Conservation (phyloP, 2,888 invertebrate species). For the Alloplasta piceator region DNA sequence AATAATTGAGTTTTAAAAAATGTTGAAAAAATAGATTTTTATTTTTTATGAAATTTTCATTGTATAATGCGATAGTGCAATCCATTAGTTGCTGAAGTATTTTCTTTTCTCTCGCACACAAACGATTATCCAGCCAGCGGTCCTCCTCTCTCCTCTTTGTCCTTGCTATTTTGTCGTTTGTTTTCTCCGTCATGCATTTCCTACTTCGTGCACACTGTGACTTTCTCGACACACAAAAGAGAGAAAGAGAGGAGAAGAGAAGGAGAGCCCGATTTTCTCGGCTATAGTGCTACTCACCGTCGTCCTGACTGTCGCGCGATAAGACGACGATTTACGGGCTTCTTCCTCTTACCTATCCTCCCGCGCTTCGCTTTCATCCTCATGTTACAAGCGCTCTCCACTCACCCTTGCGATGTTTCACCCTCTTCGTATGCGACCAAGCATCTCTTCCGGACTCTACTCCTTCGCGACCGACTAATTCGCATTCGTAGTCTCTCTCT, state of each 20-base stretch:
- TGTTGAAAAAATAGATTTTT: too few relatives aligned
- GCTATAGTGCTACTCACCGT: conserved; percentile 39
- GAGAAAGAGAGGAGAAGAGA: conserved; percentile 7
- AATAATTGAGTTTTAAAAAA: too few relatives aligned
- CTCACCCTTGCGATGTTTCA: conserved; percentile 16
- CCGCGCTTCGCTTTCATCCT: conserved; percentile 15
- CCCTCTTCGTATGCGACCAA: conserved; percentile 19
- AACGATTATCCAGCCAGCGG: conserved; percentile 39
- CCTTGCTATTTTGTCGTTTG: conserved; percentile 30
- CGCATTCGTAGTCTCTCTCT: conserved; percentile 58
- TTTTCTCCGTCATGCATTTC: conserved; percentile 45
- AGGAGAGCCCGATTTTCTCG: conserved; percentile 30
- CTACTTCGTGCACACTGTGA: conserved; percentile 31
- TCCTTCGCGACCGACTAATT: conserved; percentile 62
- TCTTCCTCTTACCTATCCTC: conserved; percentile 52
- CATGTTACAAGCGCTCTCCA: neutral
- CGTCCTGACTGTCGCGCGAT: conserved; percentile 62
- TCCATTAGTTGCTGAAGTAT: conserved; percentile 29
- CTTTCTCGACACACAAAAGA: conserved; percentile 17
- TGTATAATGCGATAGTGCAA: too few relatives aligned
- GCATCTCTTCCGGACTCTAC: conserved; percentile 51
- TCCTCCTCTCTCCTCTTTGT: conserved; percentile 29
- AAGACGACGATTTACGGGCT: conserved; percentile 67
- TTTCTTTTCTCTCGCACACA: conserved; percentile 24
- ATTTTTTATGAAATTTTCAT: too few relatives aligned